Evolutionary conservation across 2,797 vertebrate species (phyloP), one percentile per base, ranked within the genome.

Genomic region (Gephyroberyx darwinii): DNA sequence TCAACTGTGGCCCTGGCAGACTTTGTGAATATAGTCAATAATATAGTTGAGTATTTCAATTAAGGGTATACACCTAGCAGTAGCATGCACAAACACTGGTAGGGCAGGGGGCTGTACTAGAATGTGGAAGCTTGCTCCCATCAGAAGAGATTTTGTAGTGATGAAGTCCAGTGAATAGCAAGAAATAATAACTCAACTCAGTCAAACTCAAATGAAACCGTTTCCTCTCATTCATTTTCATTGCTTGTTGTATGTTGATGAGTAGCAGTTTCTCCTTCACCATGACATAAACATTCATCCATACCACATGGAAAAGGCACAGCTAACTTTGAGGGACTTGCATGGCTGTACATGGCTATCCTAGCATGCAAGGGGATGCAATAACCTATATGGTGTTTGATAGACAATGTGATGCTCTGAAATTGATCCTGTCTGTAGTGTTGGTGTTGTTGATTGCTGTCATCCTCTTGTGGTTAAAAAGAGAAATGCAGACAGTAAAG

Each of bases 401-500:
- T 39, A 59, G 43, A 60, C 48, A 16, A n/a, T 5, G 39, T 5
- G 56, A 31, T 64, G 55, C 47, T 53, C 22, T 63, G 62, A 68
- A 35, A 58, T 39, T 2, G 13, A 37, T 20, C 19, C 13, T 48
- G 41, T 53, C 17, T 64, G 41, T 22, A 22, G 65, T 8, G 50
- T 55, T 41, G 66, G 33, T 48, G 60, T 5, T 71, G 61, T 78
- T 85, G 78, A 65, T 65, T 73, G 61, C 48, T 84, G 89, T 79
- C 85, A 51, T 73, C 90, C 93, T 91, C 94, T 92, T 77, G 78
- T 91, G 94, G 92, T 39, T 19, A 55, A 48, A 72, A 14, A 58
- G 26, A 80, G 83, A 84, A 89, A 69, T 81, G 84, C 91, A 81
- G 57, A 37, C 19, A 20, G 16, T 22, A 17, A 63, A 58, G 39